phyloP scores from a whole-genome alignment of 2,113 vertebrate genomes.

The Cochlearius cochlearius region DNA sequence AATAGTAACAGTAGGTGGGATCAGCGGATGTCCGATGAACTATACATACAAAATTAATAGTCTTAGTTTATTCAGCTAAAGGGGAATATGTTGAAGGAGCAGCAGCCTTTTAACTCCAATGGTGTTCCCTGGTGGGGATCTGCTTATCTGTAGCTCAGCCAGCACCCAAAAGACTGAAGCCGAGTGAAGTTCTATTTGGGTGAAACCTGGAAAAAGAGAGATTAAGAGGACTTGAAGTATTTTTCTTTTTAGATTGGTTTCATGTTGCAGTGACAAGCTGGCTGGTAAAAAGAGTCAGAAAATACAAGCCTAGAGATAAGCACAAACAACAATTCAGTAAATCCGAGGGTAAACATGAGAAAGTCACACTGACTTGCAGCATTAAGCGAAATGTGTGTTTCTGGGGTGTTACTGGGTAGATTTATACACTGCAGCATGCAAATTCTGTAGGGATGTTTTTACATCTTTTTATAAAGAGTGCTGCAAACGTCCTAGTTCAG shows the following conservation, averaged over 20 bases:
- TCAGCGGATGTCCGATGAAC: not conserved
- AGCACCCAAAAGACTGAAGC: not conserved
- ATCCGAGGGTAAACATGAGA: not conserved
- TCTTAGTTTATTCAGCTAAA: not conserved
- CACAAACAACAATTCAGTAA: not conserved
- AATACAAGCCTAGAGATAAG: not conserved
- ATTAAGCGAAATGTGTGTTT: not conserved
- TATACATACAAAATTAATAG: not conserved
- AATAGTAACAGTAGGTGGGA: not conserved
- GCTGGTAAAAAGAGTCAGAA: not conserved
- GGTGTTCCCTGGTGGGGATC: not conserved
- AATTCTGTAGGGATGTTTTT: not conserved
- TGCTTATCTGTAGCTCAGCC: constrained; percentile 19
- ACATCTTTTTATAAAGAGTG: not conserved
- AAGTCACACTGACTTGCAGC: not conserved
- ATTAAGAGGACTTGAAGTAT: not conserved
- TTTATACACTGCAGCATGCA: not conserved
- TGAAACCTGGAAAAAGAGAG: constrained; percentile 16
- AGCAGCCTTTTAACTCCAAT: not conserved
- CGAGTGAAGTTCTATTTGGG: not conserved
- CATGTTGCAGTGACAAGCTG: not conserved
- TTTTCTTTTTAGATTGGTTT: not conserved
- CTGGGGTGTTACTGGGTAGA: not conserved
- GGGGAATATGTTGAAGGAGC: not conserved
- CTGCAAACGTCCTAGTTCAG: not conserved